Conservation (phyloP, 2,888 invertebrate genomes). For the Taenaris catops region DNA sequence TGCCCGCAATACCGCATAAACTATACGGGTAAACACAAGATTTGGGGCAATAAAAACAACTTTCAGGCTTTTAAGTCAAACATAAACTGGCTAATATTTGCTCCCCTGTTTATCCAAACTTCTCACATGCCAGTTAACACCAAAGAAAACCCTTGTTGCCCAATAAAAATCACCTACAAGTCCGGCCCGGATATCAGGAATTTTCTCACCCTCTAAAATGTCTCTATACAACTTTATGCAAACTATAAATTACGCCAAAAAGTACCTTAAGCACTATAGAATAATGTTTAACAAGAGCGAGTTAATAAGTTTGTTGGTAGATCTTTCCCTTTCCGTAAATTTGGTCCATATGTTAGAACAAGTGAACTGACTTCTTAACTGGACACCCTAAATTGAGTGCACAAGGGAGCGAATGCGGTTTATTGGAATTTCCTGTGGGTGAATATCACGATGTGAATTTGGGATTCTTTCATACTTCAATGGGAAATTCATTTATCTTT, state of each 20-base stretch:
- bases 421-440: conserved; percentile 71
- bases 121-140: conserved; percentile 48
- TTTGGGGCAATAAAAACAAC: conserved; percentile 27
- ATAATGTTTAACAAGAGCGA: conserved; percentile 18
- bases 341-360: conserved; percentile 69
- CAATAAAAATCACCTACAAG: conserved; percentile 70
- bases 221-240: conserved; percentile 30
- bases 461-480: conserved; percentile 14
- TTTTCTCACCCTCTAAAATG: conserved; percentile 66
- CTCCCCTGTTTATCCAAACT: conserved; percentile 52
- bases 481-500: too few species aligned
- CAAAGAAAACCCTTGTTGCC: conserved; percentile 58
- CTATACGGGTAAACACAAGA: too few species aligned
- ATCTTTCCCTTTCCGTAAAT: conserved; percentile 51
- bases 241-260: conserved; percentile 22
- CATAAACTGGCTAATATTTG: conserved; percentile 24
- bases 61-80: conserved; percentile 37
- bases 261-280: conserved; percentile 6
- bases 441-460: conserved; percentile 26
- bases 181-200: conserved; percentile 68
- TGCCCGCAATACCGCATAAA: too few species aligned
- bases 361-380: conserved; percentile 70
- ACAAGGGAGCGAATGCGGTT: conserved; percentile 59
- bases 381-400: conserved; percentile 72
- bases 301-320: conserved; percentile 26